Evolutionary conservation across 2,113 vertebrate genomes (phyloP), one percentile per base, ranked within the genome.

Genomic region (Petromus typicus): DNA sequence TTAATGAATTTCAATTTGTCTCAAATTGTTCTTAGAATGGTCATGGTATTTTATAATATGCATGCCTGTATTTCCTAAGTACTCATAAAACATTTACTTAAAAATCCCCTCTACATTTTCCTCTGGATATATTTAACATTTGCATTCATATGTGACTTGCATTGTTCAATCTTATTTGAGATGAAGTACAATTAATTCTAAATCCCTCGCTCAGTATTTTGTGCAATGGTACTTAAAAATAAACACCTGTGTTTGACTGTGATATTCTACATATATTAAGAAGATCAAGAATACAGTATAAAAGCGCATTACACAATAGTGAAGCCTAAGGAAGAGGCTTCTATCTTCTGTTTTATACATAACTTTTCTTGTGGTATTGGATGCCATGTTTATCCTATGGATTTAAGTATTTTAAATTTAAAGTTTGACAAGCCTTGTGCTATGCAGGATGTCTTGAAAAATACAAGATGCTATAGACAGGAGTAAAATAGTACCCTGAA

Each of bases 1-100:
- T 93, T 91, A 91, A 89, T 86, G 90, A 61, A 91, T 94, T 89
- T 93, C 71, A 45, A 66, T 82, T 94, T 95, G 61, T 40, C 56
- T 91, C 12, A 43, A 81, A 89, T 86, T 94, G 40, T 80, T 96
- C 48, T 88, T 81, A 78, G 71, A 71, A 64, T 51, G 51, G 23
- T 81, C 71, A 71, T 92, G 78, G 61, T 81, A 95, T 76, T 96
- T 88, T 45, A 34, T 48, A 85, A 7, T 34, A 8, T 9, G 54
- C 30, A 85, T 9, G 34, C 40, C 6, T 94, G 88, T 88, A 88
- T 89, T 86, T 97, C 88, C 54, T 57, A 93, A 71, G 40, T 25
- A 93, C 59, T 79, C 54, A 66, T 54, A 94, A 93, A 93, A 66
- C 43, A 56, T 20, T 88, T 69, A 73, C 20, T 89, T 94, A 91